These are phyloP conservation scores for Octonoba sinensis DNA, from an alignment of 2,888 invertebrate species.

Conservation along the genomic window DNA sequence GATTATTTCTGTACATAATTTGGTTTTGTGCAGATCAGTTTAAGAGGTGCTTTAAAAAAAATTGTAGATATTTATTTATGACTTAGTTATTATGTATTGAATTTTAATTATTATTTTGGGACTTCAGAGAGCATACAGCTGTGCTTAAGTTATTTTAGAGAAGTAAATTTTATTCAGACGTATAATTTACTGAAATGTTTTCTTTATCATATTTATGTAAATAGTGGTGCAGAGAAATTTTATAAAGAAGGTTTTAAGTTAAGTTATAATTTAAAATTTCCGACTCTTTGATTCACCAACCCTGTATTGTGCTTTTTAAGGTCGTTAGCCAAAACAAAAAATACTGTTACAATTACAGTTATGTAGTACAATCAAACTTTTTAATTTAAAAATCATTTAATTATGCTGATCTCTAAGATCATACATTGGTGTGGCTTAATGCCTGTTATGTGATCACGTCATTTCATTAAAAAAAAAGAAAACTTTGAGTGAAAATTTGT, in stretches of 20 bases:
- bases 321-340: constrained; percentile 58
- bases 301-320: constrained; percentile 58
- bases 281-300: constrained; percentile 44
- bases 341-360: constrained; percentile 57
- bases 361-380: constrained; percentile 65
- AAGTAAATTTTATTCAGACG: background rate
- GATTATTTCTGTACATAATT: background rate
- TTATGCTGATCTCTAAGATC: constrained; percentile 62
- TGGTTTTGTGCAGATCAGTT: too few species aligned
- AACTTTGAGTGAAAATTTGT: constrained; percentile 43
- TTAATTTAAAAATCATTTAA: constrained; percentile 58
- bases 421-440: constrained; percentile 62
- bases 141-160: too few species aligned
- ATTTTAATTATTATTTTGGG: constrained; percentile 2
- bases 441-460: constrained; percentile 64
- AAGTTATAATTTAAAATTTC: constrained; percentile 13
- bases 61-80: background rate
- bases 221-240: constrained; percentile 5
- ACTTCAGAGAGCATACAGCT: too few species aligned
- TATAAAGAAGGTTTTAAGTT: constrained; percentile 16
- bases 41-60: too few species aligned
- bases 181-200: background rate
- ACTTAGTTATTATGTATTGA: constrained; percentile 4
- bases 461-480: constrained; percentile 58
- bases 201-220: too few species aligned